These are phyloP conservation scores for Pangasianodon hypophthalmus DNA, from an alignment of 2,113 vertebrate genomes.

Conservation along the genomic window DNA sequence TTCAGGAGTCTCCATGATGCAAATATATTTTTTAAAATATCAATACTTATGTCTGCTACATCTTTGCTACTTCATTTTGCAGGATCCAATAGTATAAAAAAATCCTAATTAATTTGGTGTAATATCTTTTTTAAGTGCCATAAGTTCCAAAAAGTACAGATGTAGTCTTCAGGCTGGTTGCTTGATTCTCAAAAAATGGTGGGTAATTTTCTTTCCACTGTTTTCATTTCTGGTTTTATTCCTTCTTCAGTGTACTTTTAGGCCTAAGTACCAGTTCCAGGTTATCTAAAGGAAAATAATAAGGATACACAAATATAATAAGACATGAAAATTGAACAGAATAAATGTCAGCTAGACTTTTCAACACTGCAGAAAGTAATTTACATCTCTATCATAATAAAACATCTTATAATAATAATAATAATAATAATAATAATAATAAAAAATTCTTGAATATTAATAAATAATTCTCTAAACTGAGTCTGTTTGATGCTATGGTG, in stretches of 20 bases:
- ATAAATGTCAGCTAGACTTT: not conserved
- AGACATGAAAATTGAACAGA: not conserved
- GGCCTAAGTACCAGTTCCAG: constrained; percentile 28
- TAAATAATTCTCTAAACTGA: not conserved
- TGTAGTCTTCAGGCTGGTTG: constrained; percentile 6
- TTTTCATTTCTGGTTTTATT: constrained; percentile 38
- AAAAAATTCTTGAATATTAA: not conserved
- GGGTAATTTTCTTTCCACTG: constrained; percentile 2
- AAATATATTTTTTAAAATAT: constrained; percentile 66
- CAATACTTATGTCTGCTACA: constrained; percentile 44
- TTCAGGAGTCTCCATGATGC: constrained; percentile 93
- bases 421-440: not conserved
- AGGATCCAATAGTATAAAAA: constrained; percentile 18
- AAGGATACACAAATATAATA: not conserved
- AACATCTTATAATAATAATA: not conserved
- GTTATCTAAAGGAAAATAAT: constrained; percentile 37
- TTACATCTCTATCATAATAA: not conserved
- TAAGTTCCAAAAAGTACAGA: constrained; percentile 17
- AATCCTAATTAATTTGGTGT: not conserved
- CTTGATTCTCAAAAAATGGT: constrained; percentile 28
- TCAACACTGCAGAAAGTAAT: not conserved
- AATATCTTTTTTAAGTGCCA: constrained; percentile 30
- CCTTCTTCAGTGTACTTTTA: constrained; percentile 29
- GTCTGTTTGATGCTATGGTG: not conserved
- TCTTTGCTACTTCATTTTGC: constrained; percentile 57